phyloP scores from a whole-genome alignment of 2,113 vertebrate genomes.

The Cygnus atratus region DNA sequence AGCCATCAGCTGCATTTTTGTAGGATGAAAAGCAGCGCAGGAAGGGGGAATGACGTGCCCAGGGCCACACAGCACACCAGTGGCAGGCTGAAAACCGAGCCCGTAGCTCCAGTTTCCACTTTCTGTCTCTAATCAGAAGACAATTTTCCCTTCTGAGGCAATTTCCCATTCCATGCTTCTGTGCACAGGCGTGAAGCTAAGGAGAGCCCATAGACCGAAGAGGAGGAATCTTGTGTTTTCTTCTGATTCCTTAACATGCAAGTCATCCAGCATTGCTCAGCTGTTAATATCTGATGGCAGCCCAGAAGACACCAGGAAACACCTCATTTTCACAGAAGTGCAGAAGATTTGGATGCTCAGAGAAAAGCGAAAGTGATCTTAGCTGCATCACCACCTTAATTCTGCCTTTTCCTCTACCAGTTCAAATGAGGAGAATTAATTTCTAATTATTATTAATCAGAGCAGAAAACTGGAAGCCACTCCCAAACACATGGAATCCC shows the following conservation, averaged over 20 bases:
- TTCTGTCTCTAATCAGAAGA: not conserved
- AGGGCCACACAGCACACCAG: not conserved
- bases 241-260: fast-evolving
- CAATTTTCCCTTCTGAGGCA: not conserved
- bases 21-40: not conserved
- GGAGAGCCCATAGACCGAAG: not conserved
- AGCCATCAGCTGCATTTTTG: not conserved
- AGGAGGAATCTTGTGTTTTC: not conserved
- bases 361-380: not conserved
- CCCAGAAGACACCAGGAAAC: not conserved
- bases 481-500: not conserved
- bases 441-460: not conserved
- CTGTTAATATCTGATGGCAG: not conserved
- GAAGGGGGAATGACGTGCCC: fast-evolving
- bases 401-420: not conserved
- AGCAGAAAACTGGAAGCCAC: not conserved
- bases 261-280: not conserved
- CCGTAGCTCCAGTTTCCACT: not conserved
- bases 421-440: not conserved
- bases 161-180: not conserved
- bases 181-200: not conserved
- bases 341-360: not conserved
- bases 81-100: too few species aligned
- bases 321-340: not conserved
- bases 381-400: not conserved